Base-by-base conservation (phyloP, 2,888 invertebrate species). In the Ophion ventricosus region DNA sequence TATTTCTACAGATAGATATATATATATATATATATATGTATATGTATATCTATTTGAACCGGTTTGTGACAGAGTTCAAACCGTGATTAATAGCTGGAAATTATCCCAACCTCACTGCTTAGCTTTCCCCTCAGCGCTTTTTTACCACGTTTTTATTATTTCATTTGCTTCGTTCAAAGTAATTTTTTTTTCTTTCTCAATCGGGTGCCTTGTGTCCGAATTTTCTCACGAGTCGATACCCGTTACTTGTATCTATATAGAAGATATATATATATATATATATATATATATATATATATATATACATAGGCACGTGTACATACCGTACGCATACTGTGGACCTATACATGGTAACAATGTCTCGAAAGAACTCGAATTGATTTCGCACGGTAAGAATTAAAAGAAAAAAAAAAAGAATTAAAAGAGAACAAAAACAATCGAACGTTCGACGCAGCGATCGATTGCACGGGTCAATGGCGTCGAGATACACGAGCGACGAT, bases 401-500 rank as follows among this genome's bases (percentile, higher is more conserved):
- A 59, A 29, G 5, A 70, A 57, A 40, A 29, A 59, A 56, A 26
- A 74, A 63, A 67, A 54, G 57, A 72, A 23, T 2, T 11, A 10
- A n/a, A 17, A 26, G 49, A 43, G 63, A 59, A 72, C 26, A 70
- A 49, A 64, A 40, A 66, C 11, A 67, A 77, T 61, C n/a, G 49
- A 59, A 61, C 40, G 81, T 72, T 81, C 26, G 56, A 76, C 23
- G 59, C 59, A 54, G 63, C 66, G 72, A 82, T 77, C 82, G 82
- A 82, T 82, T 54, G 72, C 76, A 59, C 67, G 82, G 69, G 82
- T 82, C 82, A 82, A 77, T 76, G 77, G 67, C 73, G 73, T 77
- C 67, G 82, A 82, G 82, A 82, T 82, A 77, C 54, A 76, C 67
- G 82, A 70, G 80, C 74, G 75, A 86, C 82, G 87, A 85, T 86